Base-by-base conservation (phyloP, 2,797 vertebrate species). In the Chloroceryle inda region DNA sequence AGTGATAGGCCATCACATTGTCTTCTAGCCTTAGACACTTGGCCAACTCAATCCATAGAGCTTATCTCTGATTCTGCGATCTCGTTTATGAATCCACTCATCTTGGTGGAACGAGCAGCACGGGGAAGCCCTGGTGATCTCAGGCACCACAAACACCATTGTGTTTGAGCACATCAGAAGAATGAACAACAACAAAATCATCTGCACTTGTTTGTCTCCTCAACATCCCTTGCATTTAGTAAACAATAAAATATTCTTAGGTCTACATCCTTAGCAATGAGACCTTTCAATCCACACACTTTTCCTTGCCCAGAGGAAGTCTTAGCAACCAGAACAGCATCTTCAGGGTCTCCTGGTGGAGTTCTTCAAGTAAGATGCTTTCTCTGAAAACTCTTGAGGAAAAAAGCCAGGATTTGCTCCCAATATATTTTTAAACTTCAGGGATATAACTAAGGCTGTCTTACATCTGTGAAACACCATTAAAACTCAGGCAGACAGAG, bases 401-500 rank as follows among this genome's bases (percentile, higher is more conserved):
- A 62, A 77, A n/a, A 78, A 16, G 16, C 26, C 37, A 69, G 52
- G 31, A 61, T 88, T 89, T 89, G 6, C 15, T 85, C 17, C 69
- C 84, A 42, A 17, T 88, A 35, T 8, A 35, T 75, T 84, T 92
- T 92, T 80, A 85, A 29, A 73, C 67, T 88, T 94, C 14, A 52
- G 15, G 31, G 35, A 45, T 75, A n/a, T 63, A 84, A 84, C 67
- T 88, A 83, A 63, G 27, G 8, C 50, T 92, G 85, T 29, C 47
- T 92, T 92, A 73, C 8, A 31, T 79, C 37, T 66, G 18, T 59
- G 68, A 81, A 92, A 94, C 16, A 3, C 66, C 69, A 82, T 92
- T 92, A 89, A 80, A 69, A 7, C 26, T 81, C 66, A 96, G 85
- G 59, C 66, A 96, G 69, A 19, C 31, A 53, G 37, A 94, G 24